A percentile compares a stretch with the other conserved stretches of the same genome.
Evolutionary conservation across 2,113 vertebrate species (phyloP).

Genomic region (Triplophysa siluroides): DNA sequence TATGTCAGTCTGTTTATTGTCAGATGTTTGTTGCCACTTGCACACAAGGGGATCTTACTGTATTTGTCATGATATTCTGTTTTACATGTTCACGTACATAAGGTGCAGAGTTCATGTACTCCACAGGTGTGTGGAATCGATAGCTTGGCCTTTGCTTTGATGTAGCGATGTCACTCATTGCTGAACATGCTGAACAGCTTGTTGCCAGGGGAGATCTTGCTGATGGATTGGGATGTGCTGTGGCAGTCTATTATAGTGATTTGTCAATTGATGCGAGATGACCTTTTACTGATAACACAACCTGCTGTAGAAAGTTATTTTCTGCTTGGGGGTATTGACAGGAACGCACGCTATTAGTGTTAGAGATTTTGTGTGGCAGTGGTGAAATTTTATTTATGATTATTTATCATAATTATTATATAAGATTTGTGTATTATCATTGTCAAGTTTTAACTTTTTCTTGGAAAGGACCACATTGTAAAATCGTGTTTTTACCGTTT

Average conservation of each 20-base stretch:
- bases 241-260: background rate
- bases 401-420: too few species aligned
- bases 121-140: background rate
- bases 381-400: too few species aligned
- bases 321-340: background rate
- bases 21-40: background rate
- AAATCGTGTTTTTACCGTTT: too few species aligned
- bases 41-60: too few species aligned
- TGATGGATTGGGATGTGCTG: background rate
- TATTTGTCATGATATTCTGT: too few species aligned
- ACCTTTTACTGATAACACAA: background rate
- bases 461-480: too few species aligned
- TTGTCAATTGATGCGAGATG: background rate
- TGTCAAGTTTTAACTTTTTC: too few species aligned
- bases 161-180: background rate
- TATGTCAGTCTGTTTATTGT: background rate
- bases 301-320: too few species aligned
- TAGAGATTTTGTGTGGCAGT: too few species aligned
- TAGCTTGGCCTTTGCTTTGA: background rate
- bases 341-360: background rate
- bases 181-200: background rate
- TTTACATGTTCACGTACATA: background rate
- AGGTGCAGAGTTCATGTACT: background rate
- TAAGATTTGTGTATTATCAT: too few species aligned
- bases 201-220: background rate